Percentiles rank a stretch among this genome's conserved stretches.
These are phyloP conservation scores for Deroplatys truncata DNA, from an alignment of 2,888 invertebrate genomes.

Conservation along the genomic window DNA sequence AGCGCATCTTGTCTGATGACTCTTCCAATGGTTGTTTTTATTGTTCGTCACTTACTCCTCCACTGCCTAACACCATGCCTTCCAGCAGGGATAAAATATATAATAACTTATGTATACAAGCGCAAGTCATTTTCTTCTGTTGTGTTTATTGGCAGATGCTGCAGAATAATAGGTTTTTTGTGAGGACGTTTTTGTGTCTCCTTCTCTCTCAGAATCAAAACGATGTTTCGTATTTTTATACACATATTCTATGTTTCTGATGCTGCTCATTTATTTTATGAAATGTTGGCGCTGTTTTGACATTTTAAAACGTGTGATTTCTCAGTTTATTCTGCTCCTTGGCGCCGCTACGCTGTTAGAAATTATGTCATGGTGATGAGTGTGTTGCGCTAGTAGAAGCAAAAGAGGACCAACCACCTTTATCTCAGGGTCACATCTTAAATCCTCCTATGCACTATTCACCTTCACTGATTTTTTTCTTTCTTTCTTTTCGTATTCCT, in stretches of 20 bases:
- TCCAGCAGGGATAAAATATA: background rate
- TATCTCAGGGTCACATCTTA: too few relatives aligned
- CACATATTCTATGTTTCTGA: background rate
- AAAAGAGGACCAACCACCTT: too few relatives aligned
- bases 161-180: background rate
- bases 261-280: background rate
- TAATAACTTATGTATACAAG: background rate
- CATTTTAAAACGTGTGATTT: background rate
- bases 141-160: background rate
- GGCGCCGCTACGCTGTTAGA: background rate
- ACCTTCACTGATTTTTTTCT: too few relatives aligned
- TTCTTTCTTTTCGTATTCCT: too few relatives aligned
- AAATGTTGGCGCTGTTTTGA: background rate
- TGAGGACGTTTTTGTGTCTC: background rate
- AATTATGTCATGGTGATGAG: background rate
- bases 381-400: background rate
- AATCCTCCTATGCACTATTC: too few relatives aligned
- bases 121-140: background rate
- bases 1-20: background rate
- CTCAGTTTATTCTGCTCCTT: background rate
- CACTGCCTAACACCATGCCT: too few relatives aligned
- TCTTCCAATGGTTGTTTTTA: too few relatives aligned
- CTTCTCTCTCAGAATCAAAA: background rate
- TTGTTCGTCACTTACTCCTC: background rate
- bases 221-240: background rate